Conservation (phyloP, 2,113 vertebrate species). For the Tichodroma muraria region DNA sequence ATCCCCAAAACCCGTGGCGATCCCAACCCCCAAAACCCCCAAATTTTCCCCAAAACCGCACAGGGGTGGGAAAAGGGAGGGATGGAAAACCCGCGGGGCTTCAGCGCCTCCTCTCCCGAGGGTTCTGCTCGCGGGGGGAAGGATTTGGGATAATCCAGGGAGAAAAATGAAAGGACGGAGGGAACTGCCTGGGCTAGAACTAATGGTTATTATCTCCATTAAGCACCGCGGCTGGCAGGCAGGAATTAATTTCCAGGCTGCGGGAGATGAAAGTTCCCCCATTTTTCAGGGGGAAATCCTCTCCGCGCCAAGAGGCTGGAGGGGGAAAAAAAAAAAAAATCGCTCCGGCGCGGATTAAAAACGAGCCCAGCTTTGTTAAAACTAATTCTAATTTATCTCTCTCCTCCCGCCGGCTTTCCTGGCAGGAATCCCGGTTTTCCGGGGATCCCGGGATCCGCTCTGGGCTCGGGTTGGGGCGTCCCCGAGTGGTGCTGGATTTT, state of each 20-base stretch:
- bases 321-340: slow-evolving; percentile 45
- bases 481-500: too few relatives aligned
- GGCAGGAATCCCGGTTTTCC: too few relatives aligned
- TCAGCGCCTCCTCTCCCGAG: too few relatives aligned
- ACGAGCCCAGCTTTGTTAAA: slow-evolving; percentile 56
- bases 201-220: slow-evolving; percentile 60
- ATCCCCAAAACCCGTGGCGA: too few relatives aligned
- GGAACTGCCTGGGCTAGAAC: slow-evolving; percentile 41
- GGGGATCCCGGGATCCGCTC: too few relatives aligned
- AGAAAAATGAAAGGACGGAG: slow-evolving; percentile 6
- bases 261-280: slow-evolving; percentile 42
- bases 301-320: neutral
- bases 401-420: too few relatives aligned
- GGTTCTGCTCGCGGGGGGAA: too few relatives aligned
- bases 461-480: neutral
- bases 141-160: slow-evolving; percentile 1
- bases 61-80: too few relatives aligned
- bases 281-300: slow-evolving; percentile 55
- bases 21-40: too few relatives aligned
- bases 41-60: too few relatives aligned
- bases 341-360: too few relatives aligned
- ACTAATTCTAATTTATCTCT: slow-evolving; percentile 59
- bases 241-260: slow-evolving; percentile 51
- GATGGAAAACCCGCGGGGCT: too few relatives aligned
- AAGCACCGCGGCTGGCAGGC: slow-evolving; percentile 6